These are phyloP conservation scores for Otolemur garnettii DNA, from an alignment of 2,113 vertebrate genomes.

Conservation along the genomic window DNA sequence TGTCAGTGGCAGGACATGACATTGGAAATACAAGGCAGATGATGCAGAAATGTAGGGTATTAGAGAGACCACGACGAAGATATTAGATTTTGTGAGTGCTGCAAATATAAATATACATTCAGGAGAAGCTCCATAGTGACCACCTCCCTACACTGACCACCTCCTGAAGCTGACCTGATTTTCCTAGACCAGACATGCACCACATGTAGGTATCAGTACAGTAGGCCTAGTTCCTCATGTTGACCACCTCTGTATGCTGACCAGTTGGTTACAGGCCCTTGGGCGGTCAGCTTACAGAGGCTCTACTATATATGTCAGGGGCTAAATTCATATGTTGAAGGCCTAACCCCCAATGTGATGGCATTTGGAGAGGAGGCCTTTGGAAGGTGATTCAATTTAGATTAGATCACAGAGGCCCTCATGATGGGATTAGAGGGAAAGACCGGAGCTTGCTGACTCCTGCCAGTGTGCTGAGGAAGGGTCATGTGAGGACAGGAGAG, in stretches of 20 bases:
- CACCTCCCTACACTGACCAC: too few relatives aligned
- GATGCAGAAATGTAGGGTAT: background rate
- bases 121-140: too few relatives aligned
- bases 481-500: background rate
- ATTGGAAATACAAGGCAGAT: background rate
- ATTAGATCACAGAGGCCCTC: background rate
- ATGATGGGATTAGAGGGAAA: background rate
- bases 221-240: too few relatives aligned
- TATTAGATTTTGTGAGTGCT: background rate
- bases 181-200: too few relatives aligned
- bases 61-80: background rate
- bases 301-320: too few relatives aligned
- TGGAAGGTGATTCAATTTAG: background rate
- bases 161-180: too few relatives aligned
- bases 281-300: too few relatives aligned
- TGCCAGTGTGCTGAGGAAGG: background rate
- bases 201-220: too few relatives aligned
- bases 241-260: too few relatives aligned
- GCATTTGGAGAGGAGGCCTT: background rate
- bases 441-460: background rate
- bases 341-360: background rate
- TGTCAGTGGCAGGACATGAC: background rate
- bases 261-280: too few relatives aligned
- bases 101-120: background rate
- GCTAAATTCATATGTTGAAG: background rate